These are phyloP conservation scores for Drosophila villosipedis DNA, from an alignment of 2,888 invertebrate genomes.

Conservation along the genomic window DNA sequence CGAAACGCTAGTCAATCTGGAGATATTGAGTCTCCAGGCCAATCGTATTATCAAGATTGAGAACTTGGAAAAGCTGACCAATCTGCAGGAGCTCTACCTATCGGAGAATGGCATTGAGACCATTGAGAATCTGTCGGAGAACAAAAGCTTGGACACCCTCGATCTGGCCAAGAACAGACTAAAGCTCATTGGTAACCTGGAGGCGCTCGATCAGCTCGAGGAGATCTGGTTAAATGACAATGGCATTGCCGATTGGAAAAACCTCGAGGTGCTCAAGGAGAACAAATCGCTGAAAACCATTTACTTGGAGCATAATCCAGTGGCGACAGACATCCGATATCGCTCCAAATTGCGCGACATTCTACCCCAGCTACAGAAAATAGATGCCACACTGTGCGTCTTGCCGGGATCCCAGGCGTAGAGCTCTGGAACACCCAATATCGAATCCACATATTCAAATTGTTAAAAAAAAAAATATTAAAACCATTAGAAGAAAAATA, in stretches of 20 bases:
- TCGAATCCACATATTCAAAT: constrained; percentile 14
- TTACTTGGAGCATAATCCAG: constrained; percentile 97
- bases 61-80: constrained; percentile 90
- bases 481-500: constrained; percentile 20
- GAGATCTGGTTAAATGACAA: constrained; percentile 99
- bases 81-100: constrained; percentile 94
- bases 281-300: constrained; percentile 92
- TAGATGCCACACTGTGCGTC: constrained; percentile 96
- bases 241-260: constrained; percentile 93
- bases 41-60: constrained; percentile 96
- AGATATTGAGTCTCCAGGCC: constrained; percentile 94
- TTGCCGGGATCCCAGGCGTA: constrained; percentile 59
- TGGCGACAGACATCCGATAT: constrained; percentile 93
- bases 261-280: constrained; percentile 90
- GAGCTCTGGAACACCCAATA: constrained; percentile 4
- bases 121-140: constrained; percentile 91
- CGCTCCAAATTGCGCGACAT: constrained; percentile 95
- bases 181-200: constrained; percentile 91
- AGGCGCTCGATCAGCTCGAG: constrained; percentile 91
- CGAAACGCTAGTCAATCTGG: constrained; percentile 89
- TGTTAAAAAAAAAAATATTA: constrained; percentile 1
- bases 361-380: constrained; percentile 93
- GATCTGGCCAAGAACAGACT: constrained; percentile 96
- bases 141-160: constrained; percentile 91
- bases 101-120: constrained; percentile 95